Evolutionary conservation across 2,888 invertebrate genomes (phyloP).

Genomic region (Macaria notata): DNA sequence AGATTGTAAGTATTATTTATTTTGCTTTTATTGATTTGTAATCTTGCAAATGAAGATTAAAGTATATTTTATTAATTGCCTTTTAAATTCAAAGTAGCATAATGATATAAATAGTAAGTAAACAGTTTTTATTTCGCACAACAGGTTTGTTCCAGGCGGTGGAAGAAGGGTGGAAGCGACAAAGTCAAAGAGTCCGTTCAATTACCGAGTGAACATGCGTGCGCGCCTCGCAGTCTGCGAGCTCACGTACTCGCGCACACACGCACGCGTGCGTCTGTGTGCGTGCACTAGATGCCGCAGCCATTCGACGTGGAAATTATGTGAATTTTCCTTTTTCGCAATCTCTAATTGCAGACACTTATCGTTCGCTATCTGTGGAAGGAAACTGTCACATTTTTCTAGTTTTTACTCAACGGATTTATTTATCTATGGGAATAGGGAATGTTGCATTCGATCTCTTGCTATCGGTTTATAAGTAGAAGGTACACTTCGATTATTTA

Average conservation of each 20-base stretch:
- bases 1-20: too few species aligned
- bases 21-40: too few species aligned
- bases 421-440: not conserved
- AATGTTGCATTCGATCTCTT: not conserved
- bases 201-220: slow-evolving; percentile 23
- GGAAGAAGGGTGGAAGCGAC: too few species aligned
- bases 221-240: slow-evolving; percentile 56
- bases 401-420: not conserved
- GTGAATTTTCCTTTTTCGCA: slow-evolving; percentile 53
- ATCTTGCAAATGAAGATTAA: too few species aligned
- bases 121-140: too few species aligned
- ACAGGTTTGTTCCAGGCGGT: too few species aligned
- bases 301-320: slow-evolving; percentile 42
- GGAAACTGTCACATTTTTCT: slow-evolving; percentile 17
- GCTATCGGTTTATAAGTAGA: not conserved
- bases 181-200: too few species aligned
- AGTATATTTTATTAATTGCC: too few species aligned
- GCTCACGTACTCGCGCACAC: slow-evolving; percentile 32
- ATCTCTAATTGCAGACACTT: slow-evolving; percentile 37
- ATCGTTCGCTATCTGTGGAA: slow-evolving; percentile 23
- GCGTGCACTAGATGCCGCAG: slow-evolving; percentile 27
- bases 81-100: too few species aligned
- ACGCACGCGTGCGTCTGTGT: slow-evolving; percentile 20
- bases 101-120: too few species aligned
- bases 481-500: too few species aligned